Percentiles rank a stretch among this genome's conserved stretches.
Conservation (phyloP, 1,140 invertebrate species). For the Homalodisca vitripennis region DNA sequence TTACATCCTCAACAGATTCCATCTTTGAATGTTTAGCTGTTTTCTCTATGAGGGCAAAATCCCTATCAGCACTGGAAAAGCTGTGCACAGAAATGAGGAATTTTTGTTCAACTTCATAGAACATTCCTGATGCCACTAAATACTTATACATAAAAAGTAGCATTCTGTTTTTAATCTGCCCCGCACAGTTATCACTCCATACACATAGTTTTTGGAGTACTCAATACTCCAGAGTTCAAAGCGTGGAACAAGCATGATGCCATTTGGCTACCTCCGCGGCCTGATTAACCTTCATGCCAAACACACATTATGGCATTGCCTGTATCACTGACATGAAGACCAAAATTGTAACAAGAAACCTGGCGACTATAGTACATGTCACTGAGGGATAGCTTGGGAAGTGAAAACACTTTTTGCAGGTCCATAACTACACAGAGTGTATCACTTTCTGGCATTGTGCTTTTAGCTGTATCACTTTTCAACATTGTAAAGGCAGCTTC, state of each 20-base stretch:
- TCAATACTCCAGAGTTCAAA: neutral
- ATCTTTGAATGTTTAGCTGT: no score
- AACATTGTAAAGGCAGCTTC: neutral
- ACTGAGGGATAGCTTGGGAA: slow-evolving; percentile 14
- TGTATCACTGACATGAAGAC: slow-evolving; percentile 32
- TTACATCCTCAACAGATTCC: no score
- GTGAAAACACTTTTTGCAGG: slow-evolving; percentile 21
- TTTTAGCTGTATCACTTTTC: neutral
- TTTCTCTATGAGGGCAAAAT: no score
- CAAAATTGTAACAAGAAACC: slow-evolving; percentile 32
- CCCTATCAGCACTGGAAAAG: no score
- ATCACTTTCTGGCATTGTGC: neutral
- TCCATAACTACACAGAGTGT: neutral
- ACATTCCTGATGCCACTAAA: no score
- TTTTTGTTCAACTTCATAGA: no score
- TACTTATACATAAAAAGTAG: no score
- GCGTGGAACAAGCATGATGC: neutral
- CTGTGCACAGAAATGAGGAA: no score
- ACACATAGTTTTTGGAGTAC: no score
- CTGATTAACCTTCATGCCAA: slow-evolving; percentile 35
- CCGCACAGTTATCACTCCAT: no score
- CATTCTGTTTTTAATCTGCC: no score
- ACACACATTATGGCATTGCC: slow-evolving; percentile 34
- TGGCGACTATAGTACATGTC: slow-evolving; percentile 31
- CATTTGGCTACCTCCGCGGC: slow-evolving; percentile 20